phyloP scores from a whole-genome alignment of 30 jellyfish, hydroid and myxozoan species.

The Mastigias papua region DNA sequence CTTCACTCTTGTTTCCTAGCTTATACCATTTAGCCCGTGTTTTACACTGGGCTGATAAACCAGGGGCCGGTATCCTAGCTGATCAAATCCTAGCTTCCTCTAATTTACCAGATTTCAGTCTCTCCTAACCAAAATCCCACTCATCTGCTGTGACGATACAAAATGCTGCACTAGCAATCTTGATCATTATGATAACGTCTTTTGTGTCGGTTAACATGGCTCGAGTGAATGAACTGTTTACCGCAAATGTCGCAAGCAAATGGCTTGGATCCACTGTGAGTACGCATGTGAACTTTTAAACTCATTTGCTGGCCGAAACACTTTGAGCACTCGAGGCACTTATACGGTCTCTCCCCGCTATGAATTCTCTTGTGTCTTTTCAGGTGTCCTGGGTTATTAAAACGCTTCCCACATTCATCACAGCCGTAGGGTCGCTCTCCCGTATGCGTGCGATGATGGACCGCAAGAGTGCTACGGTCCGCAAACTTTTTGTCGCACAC shows the following conservation, averaged over 20 bases:
- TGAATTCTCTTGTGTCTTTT: conserved; percentile 40
- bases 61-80: too few species aligned
- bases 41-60: too few species aligned
- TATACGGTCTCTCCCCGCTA: conserved; percentile 48
- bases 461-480: conserved; percentile 22
- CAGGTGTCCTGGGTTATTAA: conserved; percentile 44
- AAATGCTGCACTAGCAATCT: too few species aligned
- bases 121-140: too few species aligned
- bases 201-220: conserved; percentile 49
- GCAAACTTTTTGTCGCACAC: conserved; percentile 26
- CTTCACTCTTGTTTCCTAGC: too few species aligned
- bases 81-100: too few species aligned
- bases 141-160: too few species aligned
- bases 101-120: too few species aligned
- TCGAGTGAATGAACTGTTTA: conserved; percentile 21
- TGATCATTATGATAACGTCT: conserved; percentile 11
- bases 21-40: too few species aligned
- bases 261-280: conserved; percentile 31
- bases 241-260: conserved; percentile 27
- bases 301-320: conserved; percentile 28
- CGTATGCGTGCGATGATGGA: conserved; percentile 33
- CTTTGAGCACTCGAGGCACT: conserved; percentile 8
- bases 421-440: conserved; percentile 59
- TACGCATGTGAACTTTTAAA: conserved; percentile 16
- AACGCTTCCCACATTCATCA: conserved; percentile 30